phyloP scores from a whole-genome alignment of 2,797 vertebrate species.

The Rhinogobio ventralis region DNA sequence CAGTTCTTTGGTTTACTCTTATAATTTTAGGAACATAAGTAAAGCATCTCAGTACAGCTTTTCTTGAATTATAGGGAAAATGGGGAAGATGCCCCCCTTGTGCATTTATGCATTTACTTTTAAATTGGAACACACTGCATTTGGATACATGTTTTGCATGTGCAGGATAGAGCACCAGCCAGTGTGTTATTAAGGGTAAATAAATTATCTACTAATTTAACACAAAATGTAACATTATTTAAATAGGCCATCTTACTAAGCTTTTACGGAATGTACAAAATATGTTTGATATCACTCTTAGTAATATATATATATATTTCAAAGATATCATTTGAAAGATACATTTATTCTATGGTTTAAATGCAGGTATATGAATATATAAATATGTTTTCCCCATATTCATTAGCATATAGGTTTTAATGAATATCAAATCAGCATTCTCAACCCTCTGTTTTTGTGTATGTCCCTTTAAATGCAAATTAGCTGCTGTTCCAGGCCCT shows the following conservation, averaged over 20 bases:
- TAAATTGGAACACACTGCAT: neutral
- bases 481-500: no score
- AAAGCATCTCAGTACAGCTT: neutral
- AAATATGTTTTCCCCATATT: no score
- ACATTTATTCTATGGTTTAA: neutral
- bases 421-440: no score
- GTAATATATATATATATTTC: no score
- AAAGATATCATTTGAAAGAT: no score
- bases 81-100: neutral
- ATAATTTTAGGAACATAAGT: neutral
- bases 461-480: no score
- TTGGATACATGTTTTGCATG: neutral
- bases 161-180: neutral
- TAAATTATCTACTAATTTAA: neutral
- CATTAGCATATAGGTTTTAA: neutral
- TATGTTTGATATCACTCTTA: no score
- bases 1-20: slow-evolving; percentile 1
- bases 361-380: neutral
- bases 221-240: neutral
- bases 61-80: neutral
- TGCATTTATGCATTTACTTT: neutral
- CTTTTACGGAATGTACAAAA: no score
- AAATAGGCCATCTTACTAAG: no score
- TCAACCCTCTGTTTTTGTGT: no score
- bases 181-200: neutral